Base-by-base conservation (phyloP, 2,113 vertebrate species). In the Seriola dumerili region DNA sequence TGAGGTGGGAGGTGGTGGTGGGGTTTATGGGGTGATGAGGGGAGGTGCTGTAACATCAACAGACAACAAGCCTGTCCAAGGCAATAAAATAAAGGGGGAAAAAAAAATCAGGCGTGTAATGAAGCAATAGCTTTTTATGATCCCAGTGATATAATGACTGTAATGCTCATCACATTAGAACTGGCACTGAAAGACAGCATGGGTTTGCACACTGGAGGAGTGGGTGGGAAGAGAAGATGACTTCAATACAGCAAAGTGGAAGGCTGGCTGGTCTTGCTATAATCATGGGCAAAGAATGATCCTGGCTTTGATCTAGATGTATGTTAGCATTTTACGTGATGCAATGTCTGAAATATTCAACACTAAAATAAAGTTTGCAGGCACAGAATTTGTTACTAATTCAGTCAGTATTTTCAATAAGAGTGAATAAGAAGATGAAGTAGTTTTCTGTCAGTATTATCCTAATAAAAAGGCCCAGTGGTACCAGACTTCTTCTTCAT, bases 81-180 rank as follows among this genome's bases (percentile, higher is more conserved):
- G 64, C 52, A 76, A 86, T 86, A 38, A 79, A 70, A 71, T 65
- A 77, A 59, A 64, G 46, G 58, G 42, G 29, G 7, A 44, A 44
- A 58, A 83, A 71, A 7, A 57, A 79, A 66, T 46, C 40, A 44
- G 66, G 48, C 2, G 21, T 76, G 76, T 91, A 91, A 91, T 90
- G 83, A 86, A 88, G 84, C 83, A 40, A 69, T 74, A 42, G 69
- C 80, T 89, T 90, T 90, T 95, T 91, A 91, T 58, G 83, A 88
- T 82, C 10, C 44, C 0, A 48, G 50, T 21, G 38, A 80, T 64
- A 83, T 82, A 88, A 86, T 40, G 78, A 85, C 44, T 57, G 14
- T 69, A 73, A 86, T 81, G 68, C 72, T 81, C 19, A 50, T 67
- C 73, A 75, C 72, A 64, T 86, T 88, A 83, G 8, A 36, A 63